A percentile compares a stretch with the other conserved stretches of the same genome.
Evolutionary conservation across 35 echinoderm and acorn worm species (phyloP).

Genomic region (Anneissia japonica): DNA sequence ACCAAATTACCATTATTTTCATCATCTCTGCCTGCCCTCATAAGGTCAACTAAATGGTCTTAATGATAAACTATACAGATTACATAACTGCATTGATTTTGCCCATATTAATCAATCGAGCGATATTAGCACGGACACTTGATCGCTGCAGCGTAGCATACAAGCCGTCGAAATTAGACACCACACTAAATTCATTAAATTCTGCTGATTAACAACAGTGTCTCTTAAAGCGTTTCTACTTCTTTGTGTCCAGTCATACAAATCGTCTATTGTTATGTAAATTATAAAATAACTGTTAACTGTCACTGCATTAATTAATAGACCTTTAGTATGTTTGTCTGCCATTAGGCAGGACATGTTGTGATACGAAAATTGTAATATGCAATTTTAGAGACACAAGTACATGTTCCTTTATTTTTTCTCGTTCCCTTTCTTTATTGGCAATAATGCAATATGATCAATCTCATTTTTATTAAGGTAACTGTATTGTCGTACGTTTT

Average conservation of each 20-base stretch:
- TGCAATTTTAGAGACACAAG: neutral
- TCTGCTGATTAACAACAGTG: neutral
- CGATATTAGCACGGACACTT: neutral
- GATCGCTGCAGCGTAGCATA: neutral
- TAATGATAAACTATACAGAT: neutral
- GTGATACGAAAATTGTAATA: neutral
- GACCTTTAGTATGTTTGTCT: neutral
- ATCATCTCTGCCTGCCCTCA: neutral
- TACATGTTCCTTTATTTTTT: neutral
- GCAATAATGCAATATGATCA: neutral
- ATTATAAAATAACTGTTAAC: neutral
- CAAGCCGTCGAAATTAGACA: too few relatives aligned
- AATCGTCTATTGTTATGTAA: neutral
- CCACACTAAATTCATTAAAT: neutral
- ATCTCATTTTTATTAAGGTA: neutral
- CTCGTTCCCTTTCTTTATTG: neutral
- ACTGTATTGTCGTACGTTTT: neutral
- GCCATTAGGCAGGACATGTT: neutral
- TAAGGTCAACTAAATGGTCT: neutral
- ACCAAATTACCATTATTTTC: neutral
- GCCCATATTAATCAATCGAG: neutral
- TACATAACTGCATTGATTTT: neutral
- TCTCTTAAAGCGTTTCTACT: neutral
- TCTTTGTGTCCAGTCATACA: neutral
- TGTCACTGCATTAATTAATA: neutral